Conservation (phyloP, 2,888 invertebrate species). For the Tuta absoluta region DNA sequence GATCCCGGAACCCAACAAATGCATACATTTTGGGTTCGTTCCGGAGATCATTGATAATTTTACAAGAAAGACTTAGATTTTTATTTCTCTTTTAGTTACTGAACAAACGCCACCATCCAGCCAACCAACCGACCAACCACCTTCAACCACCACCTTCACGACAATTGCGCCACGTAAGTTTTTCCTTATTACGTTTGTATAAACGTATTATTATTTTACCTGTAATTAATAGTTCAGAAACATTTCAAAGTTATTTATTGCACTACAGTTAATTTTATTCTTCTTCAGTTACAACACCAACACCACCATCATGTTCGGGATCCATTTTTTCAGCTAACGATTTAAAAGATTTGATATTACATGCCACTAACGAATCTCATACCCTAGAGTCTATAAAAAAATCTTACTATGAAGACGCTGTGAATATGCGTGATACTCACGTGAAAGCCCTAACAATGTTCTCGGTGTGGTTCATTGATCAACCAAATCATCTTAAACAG, state of each 20-base stretch:
- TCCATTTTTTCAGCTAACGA: background rate
- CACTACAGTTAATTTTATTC: background rate
- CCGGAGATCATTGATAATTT: no score
- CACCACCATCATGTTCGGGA: background rate
- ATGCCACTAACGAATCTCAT: background rate
- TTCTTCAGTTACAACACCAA: background rate
- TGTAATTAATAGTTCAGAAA: background rate
- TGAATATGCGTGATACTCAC: background rate
- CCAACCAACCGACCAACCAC: no score
- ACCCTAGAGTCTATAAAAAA: background rate
- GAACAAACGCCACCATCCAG: no score
- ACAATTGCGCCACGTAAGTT: background rate
- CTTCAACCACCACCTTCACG: background rate
- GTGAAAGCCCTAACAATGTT: slow-evolving; percentile 27
- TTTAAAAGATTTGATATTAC: background rate
- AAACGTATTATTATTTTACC: background rate
- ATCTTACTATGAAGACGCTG: slow-evolving; percentile 5
- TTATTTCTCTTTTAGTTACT: no score
- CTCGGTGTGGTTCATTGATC: slow-evolving; percentile 36
- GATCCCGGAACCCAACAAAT: no score
- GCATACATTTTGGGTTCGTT: no score
- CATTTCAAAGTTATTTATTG: background rate
- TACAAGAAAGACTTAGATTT: no score
- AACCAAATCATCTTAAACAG: slow-evolving; percentile 50
- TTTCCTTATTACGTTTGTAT: background rate